Base-by-base conservation (phyloP, 1,140 invertebrate genomes). In the Heterodera schachtii region DNA sequence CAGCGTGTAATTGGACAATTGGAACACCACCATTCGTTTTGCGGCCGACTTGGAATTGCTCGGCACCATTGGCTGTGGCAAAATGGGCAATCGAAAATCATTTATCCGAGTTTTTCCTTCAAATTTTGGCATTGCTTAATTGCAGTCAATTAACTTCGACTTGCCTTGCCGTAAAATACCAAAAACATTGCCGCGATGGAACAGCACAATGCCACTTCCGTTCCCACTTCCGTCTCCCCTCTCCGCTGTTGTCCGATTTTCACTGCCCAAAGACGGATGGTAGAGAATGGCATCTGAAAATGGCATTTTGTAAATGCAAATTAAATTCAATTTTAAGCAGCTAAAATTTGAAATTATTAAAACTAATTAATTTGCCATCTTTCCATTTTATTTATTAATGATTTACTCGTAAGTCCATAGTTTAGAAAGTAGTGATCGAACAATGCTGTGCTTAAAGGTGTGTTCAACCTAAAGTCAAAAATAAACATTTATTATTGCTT, bases 361-460 rank as follows among this genome's bases (percentile, higher is more conserved):
- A 31, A 0, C 1, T 31, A 31, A 31, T 31, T 31, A 31, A 31
- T 31, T 31, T 31, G 31, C 31, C 31, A 3, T 73, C 70, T 7
- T 9, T 73, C 13, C 3, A 16, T 16, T 19, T 73, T 19, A 13
- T 16, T 13, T 19, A 16, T 16, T 2, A 74, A 60, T 60, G 1
- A 31, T 44, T 77, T 80, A 47, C 89, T 88, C 5, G 88, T 84
- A 3, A 89, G 87, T 7, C 87, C 88, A 60, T 89, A 90, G 64
- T 89, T 89, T 46, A 89, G 73, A 67, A 89, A 89, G 70, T 89
- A 89, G 47, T 89, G 88, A 60, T 89, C 88, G 70, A 89, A 89
- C 49, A 89, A 87, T 43, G 88, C 89, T 7, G 87, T 85, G 80
- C 84, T 84, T 73, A 89, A 75, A 19, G 88, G 88, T 9, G 88